phyloP scores from a whole-genome alignment of 2,113 vertebrate genomes.

The Oriolus oriolus region DNA sequence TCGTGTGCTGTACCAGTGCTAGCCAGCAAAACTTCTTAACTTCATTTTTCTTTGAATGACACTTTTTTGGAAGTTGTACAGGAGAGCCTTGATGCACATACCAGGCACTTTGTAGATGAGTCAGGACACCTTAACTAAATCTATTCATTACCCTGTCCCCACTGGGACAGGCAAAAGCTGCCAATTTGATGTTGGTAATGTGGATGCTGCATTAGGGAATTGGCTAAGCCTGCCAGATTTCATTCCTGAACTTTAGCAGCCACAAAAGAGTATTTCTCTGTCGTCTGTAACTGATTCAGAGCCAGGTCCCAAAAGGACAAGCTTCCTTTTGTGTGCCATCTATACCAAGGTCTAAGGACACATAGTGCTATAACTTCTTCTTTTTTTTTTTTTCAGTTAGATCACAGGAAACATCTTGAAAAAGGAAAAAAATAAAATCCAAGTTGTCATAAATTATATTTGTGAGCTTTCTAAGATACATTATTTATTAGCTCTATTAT shows the following conservation, averaged over 20 bases:
- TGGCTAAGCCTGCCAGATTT: slow-evolving; percentile 73
- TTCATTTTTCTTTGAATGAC: slow-evolving; percentile 60
- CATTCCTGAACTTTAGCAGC: slow-evolving; percentile 76
- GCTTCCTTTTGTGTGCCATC: slow-evolving; percentile 74
- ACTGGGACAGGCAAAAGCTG: slow-evolving; percentile 67
- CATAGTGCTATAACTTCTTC: slow-evolving; percentile 31
- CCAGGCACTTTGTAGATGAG: slow-evolving; percentile 59
- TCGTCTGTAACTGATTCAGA: slow-evolving; percentile 74
- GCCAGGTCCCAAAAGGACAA: slow-evolving; percentile 73
- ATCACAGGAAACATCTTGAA: slow-evolving; percentile 54
- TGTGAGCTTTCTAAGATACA: not conserved
- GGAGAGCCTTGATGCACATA: slow-evolving; percentile 34
- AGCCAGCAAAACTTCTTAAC: slow-evolving; percentile 20
- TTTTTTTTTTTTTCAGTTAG: not conserved
- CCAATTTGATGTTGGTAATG: slow-evolving; percentile 71
- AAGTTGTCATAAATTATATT: slow-evolving; percentile 21
- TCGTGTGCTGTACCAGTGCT: not conserved
- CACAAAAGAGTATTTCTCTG: slow-evolving; percentile 80
- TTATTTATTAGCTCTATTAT: slow-evolving; percentile 42
- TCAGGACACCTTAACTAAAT: slow-evolving; percentile 72
- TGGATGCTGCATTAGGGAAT: slow-evolving; percentile 70
- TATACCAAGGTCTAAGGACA: slow-evolving; percentile 51
- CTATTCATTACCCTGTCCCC: slow-evolving; percentile 73
- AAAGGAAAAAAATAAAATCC: not conserved
- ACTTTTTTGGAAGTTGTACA: slow-evolving; percentile 58